phyloP scores from a whole-genome alignment of 1,140 invertebrate species.

The Aphaenogaster ashmeadi region DNA sequence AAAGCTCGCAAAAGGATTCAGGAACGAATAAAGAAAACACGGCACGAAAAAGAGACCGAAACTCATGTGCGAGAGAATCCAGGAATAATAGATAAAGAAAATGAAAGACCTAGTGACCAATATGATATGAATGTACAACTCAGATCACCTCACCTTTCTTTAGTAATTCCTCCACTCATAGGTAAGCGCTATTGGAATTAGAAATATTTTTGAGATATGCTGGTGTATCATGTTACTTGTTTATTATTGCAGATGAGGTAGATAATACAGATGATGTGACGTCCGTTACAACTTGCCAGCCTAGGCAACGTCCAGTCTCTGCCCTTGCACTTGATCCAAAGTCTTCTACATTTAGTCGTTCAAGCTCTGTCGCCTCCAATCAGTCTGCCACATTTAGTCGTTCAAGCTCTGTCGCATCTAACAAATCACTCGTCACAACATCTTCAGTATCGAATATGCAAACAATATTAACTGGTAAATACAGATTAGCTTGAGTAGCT shows the following conservation, averaged over 20 bases:
- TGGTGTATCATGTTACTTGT: too few species aligned
- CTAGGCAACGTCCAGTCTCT: not conserved
- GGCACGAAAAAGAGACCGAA: not conserved
- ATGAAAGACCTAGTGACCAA: not conserved
- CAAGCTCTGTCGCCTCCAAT: not conserved
- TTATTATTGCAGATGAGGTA: not conserved
- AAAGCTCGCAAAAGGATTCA: slow-evolving; percentile 4
- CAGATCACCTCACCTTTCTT: slow-evolving; percentile 7
- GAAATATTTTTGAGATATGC: too few species aligned
- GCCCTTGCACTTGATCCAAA: not conserved
- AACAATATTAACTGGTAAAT: not conserved
- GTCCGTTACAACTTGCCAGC: not conserved
- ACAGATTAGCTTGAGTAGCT: not conserved
- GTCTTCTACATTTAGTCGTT: not conserved
- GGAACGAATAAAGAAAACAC: not conserved
- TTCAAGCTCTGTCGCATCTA: too few species aligned
- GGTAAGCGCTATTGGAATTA: not conserved
- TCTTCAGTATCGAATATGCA: not conserved
- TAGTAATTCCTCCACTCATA: not conserved
- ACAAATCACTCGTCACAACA: too few species aligned
- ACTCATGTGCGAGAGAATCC: not conserved
- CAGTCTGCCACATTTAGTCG: too few species aligned
- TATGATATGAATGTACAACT: not conserved
- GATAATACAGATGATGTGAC: not conserved
- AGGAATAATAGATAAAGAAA: slow-evolving; percentile 5